Evolutionary conservation across 2,113 vertebrate genomes (phyloP).

Genomic region (Percina caprodes): DNA sequence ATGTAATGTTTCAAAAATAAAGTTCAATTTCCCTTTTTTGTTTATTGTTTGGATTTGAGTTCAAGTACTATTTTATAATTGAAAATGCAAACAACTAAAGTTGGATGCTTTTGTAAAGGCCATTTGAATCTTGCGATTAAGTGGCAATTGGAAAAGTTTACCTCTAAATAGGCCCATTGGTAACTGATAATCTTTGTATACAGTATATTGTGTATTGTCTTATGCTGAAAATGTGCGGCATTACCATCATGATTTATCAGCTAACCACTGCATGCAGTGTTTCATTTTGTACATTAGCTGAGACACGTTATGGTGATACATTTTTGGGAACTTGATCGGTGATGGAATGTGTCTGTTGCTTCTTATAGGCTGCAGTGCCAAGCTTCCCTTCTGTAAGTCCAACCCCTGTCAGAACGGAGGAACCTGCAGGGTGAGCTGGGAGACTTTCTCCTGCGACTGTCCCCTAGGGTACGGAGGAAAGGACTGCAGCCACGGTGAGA

Average conservation of each 20-base stretch:
- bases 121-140: not conserved
- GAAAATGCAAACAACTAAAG: not conserved
- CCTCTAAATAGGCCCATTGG: not conserved
- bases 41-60: not conserved
- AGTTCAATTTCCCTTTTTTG: not conserved
- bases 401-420: constrained; percentile 95
- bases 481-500: constrained; percentile 94
- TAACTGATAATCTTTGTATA: not conserved
- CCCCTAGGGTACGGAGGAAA: constrained; percentile 96
- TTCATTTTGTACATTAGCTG: not conserved
- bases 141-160: not conserved
- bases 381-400: constrained; percentile 92
- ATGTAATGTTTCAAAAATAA: not conserved
- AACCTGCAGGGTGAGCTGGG: constrained; percentile 93
- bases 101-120: not conserved
- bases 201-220: too few species aligned
- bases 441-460: constrained; percentile 95
- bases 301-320: not conserved
- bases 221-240: not conserved
- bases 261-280: not conserved
- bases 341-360: constrained; percentile 1
- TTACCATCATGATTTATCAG: not conserved
- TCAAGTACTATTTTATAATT: not conserved
- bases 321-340: not conserved
- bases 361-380: constrained; percentile 92